Evolutionary conservation across 2,113 vertebrate genomes (phyloP), one percentile per base, ranked within the genome.

Genomic region (Brevimyrus niger): DNA sequence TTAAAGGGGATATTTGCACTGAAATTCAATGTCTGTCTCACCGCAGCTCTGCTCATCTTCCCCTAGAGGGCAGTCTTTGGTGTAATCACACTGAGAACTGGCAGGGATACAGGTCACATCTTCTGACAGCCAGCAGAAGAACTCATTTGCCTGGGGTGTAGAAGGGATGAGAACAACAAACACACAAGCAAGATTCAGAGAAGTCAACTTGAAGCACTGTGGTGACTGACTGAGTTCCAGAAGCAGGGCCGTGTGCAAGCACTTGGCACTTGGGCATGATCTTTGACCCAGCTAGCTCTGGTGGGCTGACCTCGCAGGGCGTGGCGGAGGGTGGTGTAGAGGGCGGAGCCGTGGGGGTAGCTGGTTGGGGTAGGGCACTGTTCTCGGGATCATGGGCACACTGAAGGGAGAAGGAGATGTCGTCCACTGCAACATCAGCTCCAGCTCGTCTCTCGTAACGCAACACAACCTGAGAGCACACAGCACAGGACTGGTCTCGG

Each of bases 391-490:
- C 95, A 88, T 94, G 93, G 31, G 27, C 7, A 88, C 95, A 96
- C 73, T 93, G 92, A 51, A 80, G 88, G 86, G 94, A 95, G 91
- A 96, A 96, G 86, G 95, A 94, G 85, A 96, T 61, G 69, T 96
- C 95, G 9, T 96, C 95, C 80, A 96, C 86, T 0, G 94, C 95
- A 38, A 93, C 93, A 44, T 93, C 88, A 1, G 92, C 93, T 89
- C 90, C 86, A 46, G 1, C 73, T 3, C 88, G 87, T 2, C n/a
- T 92, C 87, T 92, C 91, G 61, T 94, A 95, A 27, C 91, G 91
- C 82, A 96, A 94, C 3, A 94, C 94, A 83, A 96, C 8, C 95
- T 96, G 83, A 50, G 87, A 83, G 69, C 9, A 65, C 50, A 84
- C 35, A 58, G 7, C 44, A 35, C 51, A 83, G 17, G 38, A 23